Base-by-base conservation (phyloP, 2,113 vertebrate genomes). In the Archilochus colubris region DNA sequence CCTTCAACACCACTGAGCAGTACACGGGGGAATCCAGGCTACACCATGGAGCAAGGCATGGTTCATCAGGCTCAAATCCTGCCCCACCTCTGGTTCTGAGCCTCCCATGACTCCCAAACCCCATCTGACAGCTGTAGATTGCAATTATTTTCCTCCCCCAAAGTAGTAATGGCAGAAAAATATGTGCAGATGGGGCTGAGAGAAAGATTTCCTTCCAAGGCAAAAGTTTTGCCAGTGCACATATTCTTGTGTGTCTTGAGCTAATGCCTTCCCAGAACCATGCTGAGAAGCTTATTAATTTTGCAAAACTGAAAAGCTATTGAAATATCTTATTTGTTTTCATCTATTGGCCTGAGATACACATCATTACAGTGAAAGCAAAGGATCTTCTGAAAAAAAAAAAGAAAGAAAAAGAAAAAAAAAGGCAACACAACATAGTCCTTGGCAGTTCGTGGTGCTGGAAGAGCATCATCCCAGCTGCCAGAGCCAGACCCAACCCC, bases 241-340 rank as follows among this genome's bases (percentile, higher is more conserved):
- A 36, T 70, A 58, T 72, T 61, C 58, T 28, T 30, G 63, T 43
- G 13, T 16, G 4, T 84, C 84, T 93, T 40, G 43, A 80, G 72
- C 70, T 93, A 67, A 92, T 95, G 82, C 70, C 86, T 95, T 96
- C 82, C 91, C 66, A 93, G 75, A 53, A 67, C 63, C 63, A 78
- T 70, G 55, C 86, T 82, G 81, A 82, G 48, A 63, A 95, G 80
- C 86, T 28, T 91, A 87, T 80, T 74, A 90, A 96, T 96, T 96
- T 97, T 88, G 89, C 58, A 91, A 36, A 89, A 89, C 82, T 36
- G 78, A 92, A 92, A 94, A 89, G 54, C 91, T 89, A 91, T 73
- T 30, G 16, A 95, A 97, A 92, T 30, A 85, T 24, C 82, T 77
- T 73, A 64, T 96, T 96, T 95, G 53, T 94, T 97, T 95, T 97